A percentile compares a stretch with the other conserved stretches of the same genome.
Evolutionary conservation across 2,113 vertebrate species (phyloP).

Genomic region (Diadophis punctatus): DNA sequence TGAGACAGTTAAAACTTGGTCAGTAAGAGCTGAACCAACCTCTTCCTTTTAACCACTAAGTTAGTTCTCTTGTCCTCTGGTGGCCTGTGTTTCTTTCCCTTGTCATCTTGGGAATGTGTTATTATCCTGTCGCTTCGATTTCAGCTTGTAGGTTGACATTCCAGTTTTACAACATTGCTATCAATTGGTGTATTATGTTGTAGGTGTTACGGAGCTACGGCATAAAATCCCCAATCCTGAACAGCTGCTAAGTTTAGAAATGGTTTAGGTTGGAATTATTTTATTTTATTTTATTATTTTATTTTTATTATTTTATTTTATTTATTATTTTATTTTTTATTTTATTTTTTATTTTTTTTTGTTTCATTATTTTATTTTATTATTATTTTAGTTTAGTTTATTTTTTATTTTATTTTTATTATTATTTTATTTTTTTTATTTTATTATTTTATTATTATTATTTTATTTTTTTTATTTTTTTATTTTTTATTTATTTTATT

Average conservation of each 20-base stretch:
- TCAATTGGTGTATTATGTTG: neutral
- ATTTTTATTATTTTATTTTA: too few species aligned
- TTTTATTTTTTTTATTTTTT: too few species aligned
- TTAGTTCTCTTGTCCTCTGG: neutral
- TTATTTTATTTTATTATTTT: neutral
- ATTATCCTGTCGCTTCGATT: neutral
- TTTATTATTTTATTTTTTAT: too few species aligned
- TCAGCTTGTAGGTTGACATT: neutral
- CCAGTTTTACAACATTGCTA: neutral
- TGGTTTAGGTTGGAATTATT: neutral
- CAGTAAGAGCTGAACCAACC: neutral
- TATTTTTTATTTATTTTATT: too few species aligned
- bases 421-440: too few species aligned
- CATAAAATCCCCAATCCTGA: neutral
- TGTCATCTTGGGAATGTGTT: neutral
- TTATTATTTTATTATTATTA: too few species aligned
- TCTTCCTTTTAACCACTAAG: neutral
- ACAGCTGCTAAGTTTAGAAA: neutral
- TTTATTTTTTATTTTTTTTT: too few species aligned
- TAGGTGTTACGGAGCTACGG: neutral
- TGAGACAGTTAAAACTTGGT: neutral
- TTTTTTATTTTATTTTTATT: too few species aligned
- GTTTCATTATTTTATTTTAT: too few species aligned
- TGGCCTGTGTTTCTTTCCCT: neutral
- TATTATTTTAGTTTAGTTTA: too few species aligned